A percentile compares a stretch with the other conserved stretches of the same genome.
Conservation (phyloP, 2,797 vertebrate genomes). For the Podarcis lilfordi region DNA sequence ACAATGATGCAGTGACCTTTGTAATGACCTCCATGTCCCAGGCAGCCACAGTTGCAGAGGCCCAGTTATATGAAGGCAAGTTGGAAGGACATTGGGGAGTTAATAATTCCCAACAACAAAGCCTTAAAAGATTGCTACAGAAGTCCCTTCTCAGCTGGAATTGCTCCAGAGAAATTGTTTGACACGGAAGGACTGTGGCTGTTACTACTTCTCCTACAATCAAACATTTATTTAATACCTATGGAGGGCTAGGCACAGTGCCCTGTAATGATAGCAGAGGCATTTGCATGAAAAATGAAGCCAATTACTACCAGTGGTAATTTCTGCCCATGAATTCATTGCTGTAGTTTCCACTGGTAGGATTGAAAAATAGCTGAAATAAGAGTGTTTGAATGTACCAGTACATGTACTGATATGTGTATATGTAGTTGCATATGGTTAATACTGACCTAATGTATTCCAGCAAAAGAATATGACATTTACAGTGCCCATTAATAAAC, state of each 20-base stretch:
- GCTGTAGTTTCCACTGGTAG: not conserved
- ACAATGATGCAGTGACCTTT: not conserved
- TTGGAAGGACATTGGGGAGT: not conserved
- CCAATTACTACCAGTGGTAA: slow-evolving; percentile 7
- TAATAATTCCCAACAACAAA: not conserved
- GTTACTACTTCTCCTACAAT: not conserved
- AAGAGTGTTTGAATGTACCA: not conserved
- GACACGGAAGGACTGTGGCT: not conserved
- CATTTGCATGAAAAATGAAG: slow-evolving; percentile 26
- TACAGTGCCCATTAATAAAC: not conserved
- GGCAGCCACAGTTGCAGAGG: not conserved
- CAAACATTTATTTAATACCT: slow-evolving; percentile 31
- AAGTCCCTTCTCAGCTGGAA: slow-evolving; percentile 6
- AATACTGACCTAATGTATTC: not conserved
- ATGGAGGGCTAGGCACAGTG: not conserved
- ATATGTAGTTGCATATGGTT: not conserved
- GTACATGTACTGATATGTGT: not conserved
- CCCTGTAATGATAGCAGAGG: not conserved
- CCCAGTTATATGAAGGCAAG: not conserved
- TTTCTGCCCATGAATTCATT: slow-evolving; percentile 10
- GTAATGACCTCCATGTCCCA: not conserved
- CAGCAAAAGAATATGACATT: not conserved
- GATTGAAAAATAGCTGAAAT: slow-evolving; percentile 2
- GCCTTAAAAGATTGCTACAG: not conserved
- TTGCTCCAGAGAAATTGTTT: not conserved